Evolutionary conservation across 2,888 invertebrate genomes (phyloP).

Genomic region (Morpho helenor): DNA sequence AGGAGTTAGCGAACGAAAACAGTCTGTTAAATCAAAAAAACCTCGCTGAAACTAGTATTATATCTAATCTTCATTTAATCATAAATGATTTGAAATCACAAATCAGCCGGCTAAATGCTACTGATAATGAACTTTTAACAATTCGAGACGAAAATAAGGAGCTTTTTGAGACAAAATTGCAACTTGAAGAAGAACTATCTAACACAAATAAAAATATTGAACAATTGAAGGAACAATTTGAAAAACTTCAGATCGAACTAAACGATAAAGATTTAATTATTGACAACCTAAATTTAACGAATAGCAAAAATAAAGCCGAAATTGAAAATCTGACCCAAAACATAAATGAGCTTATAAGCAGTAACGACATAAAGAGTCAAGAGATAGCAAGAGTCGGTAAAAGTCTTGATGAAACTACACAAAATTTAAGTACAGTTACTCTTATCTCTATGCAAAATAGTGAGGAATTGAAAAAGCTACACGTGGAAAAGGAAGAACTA

Average conservation of each 20-base stretch:
- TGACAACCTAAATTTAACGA: conserved; percentile 46
- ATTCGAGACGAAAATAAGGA: conserved; percentile 48
- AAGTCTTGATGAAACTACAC: conserved; percentile 36
- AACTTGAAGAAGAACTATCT: conserved; percentile 49
- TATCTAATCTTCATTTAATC: conserved; percentile 34
- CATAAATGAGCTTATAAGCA: conserved; percentile 43
- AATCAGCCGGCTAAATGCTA: conserved; percentile 37
- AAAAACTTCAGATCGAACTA: conserved; percentile 50
- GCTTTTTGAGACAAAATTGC: conserved; percentile 40
- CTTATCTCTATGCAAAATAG: conserved; percentile 36
- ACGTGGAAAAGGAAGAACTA: conserved; percentile 49
- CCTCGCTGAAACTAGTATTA: conserved; percentile 30
- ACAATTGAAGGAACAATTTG: conserved; percentile 62
- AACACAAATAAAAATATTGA: conserved; percentile 51
- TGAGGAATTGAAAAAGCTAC: conserved; percentile 45
- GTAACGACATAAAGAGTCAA: conserved; percentile 41
- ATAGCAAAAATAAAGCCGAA: conserved; percentile 40
- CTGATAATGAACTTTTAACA: conserved; percentile 40
- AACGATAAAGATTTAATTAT: conserved; percentile 64
- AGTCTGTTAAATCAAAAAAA: conserved; percentile 35
- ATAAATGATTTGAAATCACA: conserved; percentile 43
- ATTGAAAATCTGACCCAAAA: conserved; percentile 40
- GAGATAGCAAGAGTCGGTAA: conserved; percentile 51
- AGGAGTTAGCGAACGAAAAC: conserved; percentile 38
- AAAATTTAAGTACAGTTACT: conserved; percentile 35